phyloP scores from a whole-genome alignment of 1,140 invertebrate species.

The Anastatus disparis region DNA sequence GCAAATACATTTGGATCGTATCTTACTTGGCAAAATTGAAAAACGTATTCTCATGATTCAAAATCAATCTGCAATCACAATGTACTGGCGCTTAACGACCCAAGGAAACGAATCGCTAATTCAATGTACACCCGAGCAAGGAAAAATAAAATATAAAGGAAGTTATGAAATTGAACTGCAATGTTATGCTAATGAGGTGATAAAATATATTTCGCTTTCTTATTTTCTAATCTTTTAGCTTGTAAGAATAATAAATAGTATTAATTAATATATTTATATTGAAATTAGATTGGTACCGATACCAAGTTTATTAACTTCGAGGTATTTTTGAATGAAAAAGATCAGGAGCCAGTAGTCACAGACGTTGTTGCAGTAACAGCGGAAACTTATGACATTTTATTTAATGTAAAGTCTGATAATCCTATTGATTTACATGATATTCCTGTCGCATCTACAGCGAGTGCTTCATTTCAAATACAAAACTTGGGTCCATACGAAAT shows the following conservation, averaged over 20 bases:
- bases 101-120: slow-evolving; percentile 43
- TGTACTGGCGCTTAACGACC: slow-evolving; percentile 47
- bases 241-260: too few species aligned
- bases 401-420: slow-evolving; percentile 50
- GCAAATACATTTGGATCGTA: slow-evolving; percentile 47
- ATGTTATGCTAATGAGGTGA: slow-evolving; percentile 47
- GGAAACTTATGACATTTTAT: slow-evolving; percentile 54
- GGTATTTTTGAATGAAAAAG: slow-evolving; percentile 46
- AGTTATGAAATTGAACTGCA: slow-evolving; percentile 44
- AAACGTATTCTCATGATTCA: slow-evolving; percentile 38
- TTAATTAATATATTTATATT: too few species aligned
- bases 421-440: slow-evolving; percentile 52
- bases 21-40: slow-evolving; percentile 47
- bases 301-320: slow-evolving; percentile 39
- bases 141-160: slow-evolving; percentile 34
- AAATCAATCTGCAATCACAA: slow-evolving; percentile 46
- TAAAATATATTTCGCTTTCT: neutral
- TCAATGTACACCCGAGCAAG: slow-evolving; percentile 36
- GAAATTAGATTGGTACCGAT: too few species aligned
- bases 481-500: slow-evolving; percentile 55
- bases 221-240: too few species aligned
- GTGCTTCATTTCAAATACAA: slow-evolving; percentile 44
- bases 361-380: slow-evolving; percentile 48
- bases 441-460: slow-evolving; percentile 40
- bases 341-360: slow-evolving; percentile 44